A percentile compares a stretch with the other conserved stretches of the same genome.
Conservation (phyloP, 2,113 vertebrate genomes). For the Motacilla tschutschensis region DNA sequence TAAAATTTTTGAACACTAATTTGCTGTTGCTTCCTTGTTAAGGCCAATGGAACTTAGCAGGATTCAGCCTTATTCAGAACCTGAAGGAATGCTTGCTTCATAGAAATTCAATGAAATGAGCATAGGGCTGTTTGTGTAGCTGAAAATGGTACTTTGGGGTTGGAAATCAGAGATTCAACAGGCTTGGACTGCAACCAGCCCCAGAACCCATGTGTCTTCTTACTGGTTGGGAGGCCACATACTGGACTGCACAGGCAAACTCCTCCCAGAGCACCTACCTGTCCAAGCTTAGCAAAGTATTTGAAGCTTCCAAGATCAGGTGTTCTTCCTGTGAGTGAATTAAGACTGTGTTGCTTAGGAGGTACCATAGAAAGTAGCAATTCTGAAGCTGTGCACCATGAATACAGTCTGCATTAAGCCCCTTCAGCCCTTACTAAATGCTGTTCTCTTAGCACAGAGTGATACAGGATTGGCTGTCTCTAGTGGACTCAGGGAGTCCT, state of each 20-base stretch:
- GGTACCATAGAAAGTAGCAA: neutral
- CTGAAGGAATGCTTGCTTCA: neutral
- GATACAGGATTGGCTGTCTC: neutral
- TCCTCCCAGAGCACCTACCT: neutral
- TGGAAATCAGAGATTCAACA: neutral
- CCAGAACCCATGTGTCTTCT: neutral
- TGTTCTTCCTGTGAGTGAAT: neutral
- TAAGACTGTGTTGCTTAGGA: neutral
- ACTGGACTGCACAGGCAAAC: neutral
- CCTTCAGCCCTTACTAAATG: neutral
- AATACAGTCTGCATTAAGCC: neutral
- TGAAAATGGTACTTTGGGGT: neutral
- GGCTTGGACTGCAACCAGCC: neutral
- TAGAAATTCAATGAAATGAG: neutral
- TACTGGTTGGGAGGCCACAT: fast-evolving
- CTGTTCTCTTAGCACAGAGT: neutral
- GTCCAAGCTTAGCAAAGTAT: neutral
- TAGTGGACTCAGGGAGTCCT: neutral
- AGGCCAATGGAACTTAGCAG: neutral
- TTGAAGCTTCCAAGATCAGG: neutral
- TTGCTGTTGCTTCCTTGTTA: neutral
- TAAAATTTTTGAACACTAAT: neutral
- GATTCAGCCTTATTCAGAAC: neutral
- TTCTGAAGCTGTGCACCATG: neutral
- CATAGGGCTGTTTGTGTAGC: neutral